Base-by-base conservation (phyloP, 2,797 vertebrate species). In the Liasis olivaceus region DNA sequence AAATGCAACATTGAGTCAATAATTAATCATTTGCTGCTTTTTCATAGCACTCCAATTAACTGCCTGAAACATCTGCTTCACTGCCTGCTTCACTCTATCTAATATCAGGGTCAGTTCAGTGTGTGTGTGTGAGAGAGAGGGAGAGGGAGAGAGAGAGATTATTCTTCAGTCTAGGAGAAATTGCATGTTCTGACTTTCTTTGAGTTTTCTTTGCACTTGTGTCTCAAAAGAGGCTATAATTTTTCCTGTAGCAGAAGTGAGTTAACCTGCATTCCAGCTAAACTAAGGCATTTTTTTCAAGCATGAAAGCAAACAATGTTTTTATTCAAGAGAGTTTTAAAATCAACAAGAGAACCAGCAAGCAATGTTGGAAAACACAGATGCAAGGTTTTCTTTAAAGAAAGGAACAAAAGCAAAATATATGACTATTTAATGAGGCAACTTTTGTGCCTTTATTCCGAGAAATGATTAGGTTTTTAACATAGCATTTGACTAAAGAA, bases 401-500 rank as follows among this genome's bases (percentile, higher is more conserved):
- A 63, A 1, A 22, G 93, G 90, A 15, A 54, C 0, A 20, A 92
- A 92, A 84, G 93, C 20, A 56, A 94, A 88, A 64, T 4, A 93
- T 17, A 84, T 62, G 86, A 89, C 56, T 5, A 17, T 92, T 94
- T 90, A 72, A 90, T 64, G 72, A 88, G 85, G 93, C 93, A 93
- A 93, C 3, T 4, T 0, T 11, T 24, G 91, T 94, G 96, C 92
- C 94, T 8, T 28, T 84, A 90, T 91, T 93, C n/a, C 94, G 66
- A 94, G 95, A 91, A 95, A 91, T 95, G 93, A 96, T 93, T 95
- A 24, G 94, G 95, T 96, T 95, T 91, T 96, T 97, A 94, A 94
- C 95, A 95, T 42, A 93, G 88, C 90, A 95, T 95, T 96, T 95
- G 96, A 96, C 96, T 95, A 97, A 95, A 97, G 96, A 97, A 95